Conservation (phyloP, 1,140 invertebrate genomes). For the Drosophila repleta region DNA sequence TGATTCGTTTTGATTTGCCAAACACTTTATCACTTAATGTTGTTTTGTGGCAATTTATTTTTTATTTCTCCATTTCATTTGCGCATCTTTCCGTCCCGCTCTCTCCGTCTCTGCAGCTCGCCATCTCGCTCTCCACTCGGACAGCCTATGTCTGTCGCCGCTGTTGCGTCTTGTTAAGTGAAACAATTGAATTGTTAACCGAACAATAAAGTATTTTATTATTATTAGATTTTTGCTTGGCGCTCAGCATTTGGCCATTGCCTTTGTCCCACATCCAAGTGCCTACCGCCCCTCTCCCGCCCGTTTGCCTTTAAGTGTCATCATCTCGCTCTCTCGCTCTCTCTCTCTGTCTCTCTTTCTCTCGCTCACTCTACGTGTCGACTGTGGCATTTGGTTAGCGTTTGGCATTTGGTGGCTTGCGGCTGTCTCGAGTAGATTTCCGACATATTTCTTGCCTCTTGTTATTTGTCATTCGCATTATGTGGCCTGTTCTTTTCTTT, state of each 20-base stretch:
- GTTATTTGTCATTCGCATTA: slow-evolving; percentile 78
- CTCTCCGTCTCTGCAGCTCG: no score
- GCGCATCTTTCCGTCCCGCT: slow-evolving; percentile 17
- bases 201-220: slow-evolving; percentile 82
- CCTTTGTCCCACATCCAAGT: slow-evolving; percentile 47
- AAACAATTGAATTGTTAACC: slow-evolving; percentile 82
- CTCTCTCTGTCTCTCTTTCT: neutral
- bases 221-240: slow-evolving; percentile 78
- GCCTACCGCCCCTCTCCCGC: neutral
- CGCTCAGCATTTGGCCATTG: slow-evolving; percentile 42
- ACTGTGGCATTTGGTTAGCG: slow-evolving; percentile 43
- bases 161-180: slow-evolving; percentile 65
- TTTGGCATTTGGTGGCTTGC: slow-evolving; percentile 55
- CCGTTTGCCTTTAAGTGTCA: slow-evolving; percentile 44
- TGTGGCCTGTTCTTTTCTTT: slow-evolving; percentile 21
- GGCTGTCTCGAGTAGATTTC: slow-evolving; percentile 76
- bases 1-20: slow-evolving; percentile 71
- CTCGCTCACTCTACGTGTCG: neutral
- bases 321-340: neutral
- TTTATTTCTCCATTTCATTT: slow-evolving; percentile 51
- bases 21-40: slow-evolving; percentile 81
- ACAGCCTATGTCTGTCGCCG: slow-evolving; percentile 2
- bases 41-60: slow-evolving; percentile 66
- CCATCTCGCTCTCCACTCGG: slow-evolving; percentile 3
- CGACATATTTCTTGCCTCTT: slow-evolving; percentile 72